phyloP scores from a whole-genome alignment of 2,888 invertebrate genomes.

The Cosmopolites sordidus region DNA sequence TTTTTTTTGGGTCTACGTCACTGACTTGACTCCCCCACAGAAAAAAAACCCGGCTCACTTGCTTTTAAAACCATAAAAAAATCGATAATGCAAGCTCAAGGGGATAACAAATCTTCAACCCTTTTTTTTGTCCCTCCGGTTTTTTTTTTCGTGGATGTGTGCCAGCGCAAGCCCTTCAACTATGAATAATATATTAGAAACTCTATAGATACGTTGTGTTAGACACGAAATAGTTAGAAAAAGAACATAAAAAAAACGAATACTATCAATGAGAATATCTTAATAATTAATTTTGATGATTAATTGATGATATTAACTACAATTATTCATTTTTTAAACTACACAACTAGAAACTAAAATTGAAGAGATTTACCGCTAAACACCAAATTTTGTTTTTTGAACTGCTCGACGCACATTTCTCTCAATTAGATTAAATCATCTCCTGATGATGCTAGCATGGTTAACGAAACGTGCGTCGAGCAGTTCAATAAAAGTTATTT shows the following conservation, averaged over 20 bases:
- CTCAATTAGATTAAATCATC: no score
- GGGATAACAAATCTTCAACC: constrained; percentile 29
- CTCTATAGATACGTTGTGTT: no score
- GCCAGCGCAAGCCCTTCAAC: constrained; percentile 12
- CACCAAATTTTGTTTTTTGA: no score
- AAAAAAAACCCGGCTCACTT: constrained; percentile 33
- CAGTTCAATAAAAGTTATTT: no score
- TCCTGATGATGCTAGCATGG: no score
- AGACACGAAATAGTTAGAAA: no score
- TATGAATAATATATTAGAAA: constrained; percentile 23
- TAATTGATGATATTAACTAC: no score
- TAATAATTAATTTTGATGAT: neutral
- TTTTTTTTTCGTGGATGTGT: constrained; percentile 19
- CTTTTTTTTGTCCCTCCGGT: constrained; percentile 22
- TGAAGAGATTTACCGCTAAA: no score
- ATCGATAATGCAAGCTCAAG: constrained; percentile 30
- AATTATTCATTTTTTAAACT: no score
- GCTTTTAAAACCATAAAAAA: constrained; percentile 33
- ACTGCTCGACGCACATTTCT: no score
- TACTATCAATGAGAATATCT: neutral
- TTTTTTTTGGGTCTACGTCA: constrained; percentile 3
- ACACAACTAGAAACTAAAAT: no score
- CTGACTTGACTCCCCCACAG: constrained; percentile 29
- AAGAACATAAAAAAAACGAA: constrained; percentile 7
- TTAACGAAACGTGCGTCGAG: no score